Conservation (phyloP, 2,113 vertebrate genomes). For the Sorex araneus region DNA sequence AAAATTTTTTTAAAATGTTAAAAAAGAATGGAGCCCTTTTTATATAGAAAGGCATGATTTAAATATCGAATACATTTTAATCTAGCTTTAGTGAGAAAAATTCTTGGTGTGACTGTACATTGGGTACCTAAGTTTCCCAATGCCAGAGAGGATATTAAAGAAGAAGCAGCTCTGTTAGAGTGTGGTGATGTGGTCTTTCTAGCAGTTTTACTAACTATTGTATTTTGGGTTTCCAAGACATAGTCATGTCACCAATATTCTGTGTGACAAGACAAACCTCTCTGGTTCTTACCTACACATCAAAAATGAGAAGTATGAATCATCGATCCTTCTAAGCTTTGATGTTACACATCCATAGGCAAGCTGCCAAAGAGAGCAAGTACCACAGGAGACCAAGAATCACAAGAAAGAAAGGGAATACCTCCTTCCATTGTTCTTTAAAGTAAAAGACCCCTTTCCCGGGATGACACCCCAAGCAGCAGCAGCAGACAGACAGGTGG, state of each 20-base stretch:
- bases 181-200: not conserved
- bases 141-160: not conserved
- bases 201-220: not conserved
- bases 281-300: slow-evolving; percentile 2
- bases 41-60: not conserved
- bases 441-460: not conserved
- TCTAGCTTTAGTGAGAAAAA: slow-evolving; percentile 11
- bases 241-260: not conserved
- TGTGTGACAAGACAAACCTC: not conserved
- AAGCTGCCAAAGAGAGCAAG: not conserved
- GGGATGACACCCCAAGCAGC: not conserved
- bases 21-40: too few relatives aligned
- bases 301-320: not conserved
- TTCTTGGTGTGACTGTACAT: not conserved
- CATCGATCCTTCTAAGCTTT: not conserved
- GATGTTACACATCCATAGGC: not conserved
- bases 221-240: not conserved
- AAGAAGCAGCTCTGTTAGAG: not conserved
- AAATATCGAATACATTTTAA: not conserved
- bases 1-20: too few relatives aligned
- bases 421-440: not conserved
- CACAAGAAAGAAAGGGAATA: not conserved
- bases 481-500: not conserved
- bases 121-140: not conserved
- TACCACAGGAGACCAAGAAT: not conserved